A percentile compares a stretch with the other conserved stretches of the same genome.
These are phyloP conservation scores for Euzetes globulus DNA, from an alignment of 2,888 invertebrate species.

Conservation along the genomic window DNA sequence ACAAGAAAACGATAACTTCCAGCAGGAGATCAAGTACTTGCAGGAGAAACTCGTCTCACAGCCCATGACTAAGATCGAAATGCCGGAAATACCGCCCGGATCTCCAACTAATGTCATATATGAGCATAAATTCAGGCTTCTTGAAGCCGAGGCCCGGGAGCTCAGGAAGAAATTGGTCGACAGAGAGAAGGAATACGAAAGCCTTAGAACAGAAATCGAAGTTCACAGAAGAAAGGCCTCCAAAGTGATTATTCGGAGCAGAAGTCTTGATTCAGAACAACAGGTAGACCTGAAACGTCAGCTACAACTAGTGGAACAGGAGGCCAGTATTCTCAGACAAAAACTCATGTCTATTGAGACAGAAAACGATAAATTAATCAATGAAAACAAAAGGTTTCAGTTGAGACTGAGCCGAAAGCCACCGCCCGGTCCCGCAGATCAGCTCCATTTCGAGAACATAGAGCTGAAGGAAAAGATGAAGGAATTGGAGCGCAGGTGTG, in stretches of 20 bases:
- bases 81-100: slow-evolving; percentile 37
- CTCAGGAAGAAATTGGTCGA: slow-evolving; percentile 66
- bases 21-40: slow-evolving; percentile 63
- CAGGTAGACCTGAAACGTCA: slow-evolving; percentile 63
- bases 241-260: slow-evolving; percentile 45
- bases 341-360: slow-evolving; percentile 56
- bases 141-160: slow-evolving; percentile 62
- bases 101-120: slow-evolving; percentile 52
- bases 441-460: slow-evolving; percentile 45
- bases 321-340: slow-evolving; percentile 60
- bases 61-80: slow-evolving; percentile 40
- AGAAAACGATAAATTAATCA: slow-evolving; percentile 65
- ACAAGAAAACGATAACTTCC: slow-evolving; percentile 63
- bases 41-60: slow-evolving; percentile 59
- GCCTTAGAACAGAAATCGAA: slow-evolving; percentile 65
- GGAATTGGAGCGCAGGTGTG: slow-evolving; percentile 58
- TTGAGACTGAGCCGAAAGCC: slow-evolving; percentile 47
- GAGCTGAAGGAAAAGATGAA: slow-evolving; percentile 58
- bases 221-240: slow-evolving; percentile 46
- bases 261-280: slow-evolving; percentile 47
- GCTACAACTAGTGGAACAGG: slow-evolving; percentile 68
- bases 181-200: slow-evolving; percentile 67
- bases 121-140: slow-evolving; percentile 57
- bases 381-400: slow-evolving; percentile 65
- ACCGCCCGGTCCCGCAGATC: slow-evolving; percentile 42